phyloP scores from a whole-genome alignment of 2,113 vertebrate species.

The Phrynosoma platyrhinos region DNA sequence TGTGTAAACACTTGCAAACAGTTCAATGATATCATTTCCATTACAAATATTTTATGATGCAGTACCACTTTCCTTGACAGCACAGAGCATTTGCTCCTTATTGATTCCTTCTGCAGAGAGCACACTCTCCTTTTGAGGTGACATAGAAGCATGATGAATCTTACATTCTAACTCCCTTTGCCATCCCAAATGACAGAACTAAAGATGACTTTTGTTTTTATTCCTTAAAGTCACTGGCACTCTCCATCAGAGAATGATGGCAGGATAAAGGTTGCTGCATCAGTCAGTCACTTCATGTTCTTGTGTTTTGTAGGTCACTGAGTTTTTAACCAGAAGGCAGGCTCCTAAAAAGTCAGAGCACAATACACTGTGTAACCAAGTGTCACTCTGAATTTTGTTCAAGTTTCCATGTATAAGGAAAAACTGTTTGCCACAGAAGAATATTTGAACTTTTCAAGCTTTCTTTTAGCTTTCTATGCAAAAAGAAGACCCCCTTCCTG shows the following conservation, averaged over 20 bases:
- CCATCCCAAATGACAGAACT: conserved; percentile 14
- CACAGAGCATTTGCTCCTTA: conserved; percentile 39
- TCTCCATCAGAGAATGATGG: conserved; percentile 21
- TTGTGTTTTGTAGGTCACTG: conserved; percentile 36
- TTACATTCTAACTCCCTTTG: not conserved
- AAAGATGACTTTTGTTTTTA: not conserved
- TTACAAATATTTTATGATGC: conserved; percentile 52
- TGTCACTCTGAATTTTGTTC: conserved; percentile 47
- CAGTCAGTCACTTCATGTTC: conserved; percentile 6
- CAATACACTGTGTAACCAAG: conserved; percentile 24
- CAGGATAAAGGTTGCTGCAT: conserved; percentile 24
- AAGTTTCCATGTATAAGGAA: conserved; percentile 47
- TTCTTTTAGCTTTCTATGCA: not conserved
- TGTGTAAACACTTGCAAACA: conserved; percentile 3
- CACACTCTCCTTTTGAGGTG: conserved; percentile 23
- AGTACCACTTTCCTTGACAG: conserved; percentile 47
- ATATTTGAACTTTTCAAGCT: conserved; percentile 13
- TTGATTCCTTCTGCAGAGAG: conserved; percentile 31
- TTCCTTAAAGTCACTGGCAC: conserved; percentile 32
- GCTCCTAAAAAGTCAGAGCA: conserved; percentile 28
- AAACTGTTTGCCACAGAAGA: not conserved
- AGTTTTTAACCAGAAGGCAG: conserved; percentile 35
- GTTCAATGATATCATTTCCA: conserved; percentile 20
- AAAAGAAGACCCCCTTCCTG: not conserved
- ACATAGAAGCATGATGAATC: conserved; percentile 8